Evolutionary conservation across 1,140 invertebrate genomes (phyloP), one percentile per base, ranked within the genome.

Genomic region (Ostrea edulis): DNA sequence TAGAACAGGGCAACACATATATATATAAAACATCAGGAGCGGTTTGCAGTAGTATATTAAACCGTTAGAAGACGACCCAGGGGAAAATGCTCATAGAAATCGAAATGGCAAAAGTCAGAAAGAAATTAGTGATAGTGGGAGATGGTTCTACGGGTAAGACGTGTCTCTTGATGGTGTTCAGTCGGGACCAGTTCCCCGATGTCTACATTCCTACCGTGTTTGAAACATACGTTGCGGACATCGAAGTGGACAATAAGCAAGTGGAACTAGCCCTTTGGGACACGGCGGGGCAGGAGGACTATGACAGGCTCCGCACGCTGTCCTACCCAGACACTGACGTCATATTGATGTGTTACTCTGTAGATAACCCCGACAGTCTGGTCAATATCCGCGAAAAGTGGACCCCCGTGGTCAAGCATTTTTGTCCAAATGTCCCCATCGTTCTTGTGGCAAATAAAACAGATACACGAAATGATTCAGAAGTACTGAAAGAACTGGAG

Each of bases 71-170:
- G 25, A 25, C 68, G 68, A 11, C 68, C 68, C 22, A 77, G 29
- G 68, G 1, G 5, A 77, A 25, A 9, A 25, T 29, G 9, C 29
- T 77, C 14, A 8, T 9, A 12, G 68, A 29, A 77, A 25, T 77
- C 29, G 68, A 82, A 89, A 99, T 99, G 98, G 98, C 98, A 96
- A 98, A 98, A 77, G 95, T 99, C 96, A 97, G 98, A 94, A 99
- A 99, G 96, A 99, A 99, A 96, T 96, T 99, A 95, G 99, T 99
- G 93, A 99, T 99, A 95, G 99, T 99, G 90, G 99, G 99, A 94
- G 99, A 99, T 96, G 99, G 98, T 96, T 98, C 98, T 92, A 99
- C 98, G 96, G 98, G 98, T 96, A 99, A 99, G 97, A 99, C 98
- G 93, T 99, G 98, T 95, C 96, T 99, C 92, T 96, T 99, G 92